A percentile compares a stretch with the other conserved stretches of the same genome.
Conservation (phyloP, 2,113 vertebrate species). For the Strix uralensis region DNA sequence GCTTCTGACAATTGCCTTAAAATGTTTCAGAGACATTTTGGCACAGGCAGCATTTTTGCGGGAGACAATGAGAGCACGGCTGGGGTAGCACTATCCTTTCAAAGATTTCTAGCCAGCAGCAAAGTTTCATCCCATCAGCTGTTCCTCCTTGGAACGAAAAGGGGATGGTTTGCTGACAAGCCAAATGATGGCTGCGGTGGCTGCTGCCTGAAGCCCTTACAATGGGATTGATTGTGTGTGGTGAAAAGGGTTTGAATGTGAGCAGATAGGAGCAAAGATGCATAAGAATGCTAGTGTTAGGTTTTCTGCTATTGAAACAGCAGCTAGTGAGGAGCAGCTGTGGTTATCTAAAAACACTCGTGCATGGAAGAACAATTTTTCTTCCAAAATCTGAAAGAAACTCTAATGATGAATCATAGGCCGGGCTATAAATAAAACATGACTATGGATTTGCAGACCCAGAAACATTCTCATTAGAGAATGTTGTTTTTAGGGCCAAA, state of each 20-base stretch:
- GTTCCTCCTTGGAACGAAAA: not conserved
- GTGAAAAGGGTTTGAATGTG: slow-evolving; percentile 52
- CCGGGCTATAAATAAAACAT: slow-evolving; percentile 77
- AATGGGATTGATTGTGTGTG: slow-evolving; percentile 63
- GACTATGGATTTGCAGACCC: slow-evolving; percentile 67
- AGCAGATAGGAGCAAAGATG: slow-evolving; percentile 55
- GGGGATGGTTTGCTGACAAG: slow-evolving; percentile 49
- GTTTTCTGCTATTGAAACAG: slow-evolving; percentile 65
- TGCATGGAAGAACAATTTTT: slow-evolving; percentile 59
- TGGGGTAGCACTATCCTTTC: not conserved
- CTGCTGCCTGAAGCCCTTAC: slow-evolving; percentile 36
- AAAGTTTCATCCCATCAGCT: slow-evolving; percentile 20
- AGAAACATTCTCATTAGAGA: slow-evolving; percentile 74
- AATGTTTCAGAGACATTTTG: not conserved
- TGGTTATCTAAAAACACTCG: slow-evolving; percentile 61
- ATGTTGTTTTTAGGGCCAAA: slow-evolving; percentile 67
- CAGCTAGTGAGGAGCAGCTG: slow-evolving; percentile 69
- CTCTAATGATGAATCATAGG: slow-evolving; percentile 75
- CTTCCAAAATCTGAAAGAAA: slow-evolving; percentile 76
- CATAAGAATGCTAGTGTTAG: slow-evolving; percentile 56
- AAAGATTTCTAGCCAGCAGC: slow-evolving; percentile 6
- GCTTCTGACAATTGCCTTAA: not conserved
- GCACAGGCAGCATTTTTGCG: not conserved
- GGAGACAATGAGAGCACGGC: not conserved
- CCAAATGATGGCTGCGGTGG: not conserved